These are phyloP conservation scores for Microchrysa polita DNA, from an alignment of 2,888 invertebrate genomes.

Conservation along the genomic window DNA sequence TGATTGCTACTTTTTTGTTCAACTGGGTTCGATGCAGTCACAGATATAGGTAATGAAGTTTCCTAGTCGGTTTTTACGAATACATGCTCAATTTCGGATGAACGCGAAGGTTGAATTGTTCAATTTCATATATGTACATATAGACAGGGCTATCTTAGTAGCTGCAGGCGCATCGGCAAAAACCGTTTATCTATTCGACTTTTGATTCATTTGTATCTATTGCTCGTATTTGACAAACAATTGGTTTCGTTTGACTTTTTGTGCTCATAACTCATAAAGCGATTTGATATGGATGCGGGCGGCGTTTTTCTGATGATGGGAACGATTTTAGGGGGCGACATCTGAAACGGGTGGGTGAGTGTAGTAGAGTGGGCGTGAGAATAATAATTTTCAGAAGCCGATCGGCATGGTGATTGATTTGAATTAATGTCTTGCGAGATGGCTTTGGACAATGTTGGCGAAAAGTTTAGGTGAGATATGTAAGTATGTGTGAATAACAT, in stretches of 20 bases:
- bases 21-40: conserved; percentile 14
- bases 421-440: no score
- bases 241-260: background rate
- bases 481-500: no score
- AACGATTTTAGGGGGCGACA: no score
- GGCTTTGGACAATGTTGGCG: no score
- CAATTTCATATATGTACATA: no score
- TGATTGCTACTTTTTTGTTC: conserved; percentile 4
- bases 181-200: background rate
- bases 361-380: no score
- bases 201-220: background rate
- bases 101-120: conserved; percentile 9
- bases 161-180: conserved; percentile 17
- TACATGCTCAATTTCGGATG: conserved; percentile 19
- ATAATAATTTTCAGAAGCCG: no score
- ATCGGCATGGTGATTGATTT: no score
- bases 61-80: conserved; percentile 1
- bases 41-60: conserved; percentile 32
- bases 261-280: no score
- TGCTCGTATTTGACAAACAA: background rate
- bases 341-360: no score
- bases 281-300: background rate
- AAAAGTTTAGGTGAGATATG: no score
- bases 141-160: background rate
- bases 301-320: no score